Conservation (phyloP, 2,113 vertebrate species). For the Zootoca vivipara region DNA sequence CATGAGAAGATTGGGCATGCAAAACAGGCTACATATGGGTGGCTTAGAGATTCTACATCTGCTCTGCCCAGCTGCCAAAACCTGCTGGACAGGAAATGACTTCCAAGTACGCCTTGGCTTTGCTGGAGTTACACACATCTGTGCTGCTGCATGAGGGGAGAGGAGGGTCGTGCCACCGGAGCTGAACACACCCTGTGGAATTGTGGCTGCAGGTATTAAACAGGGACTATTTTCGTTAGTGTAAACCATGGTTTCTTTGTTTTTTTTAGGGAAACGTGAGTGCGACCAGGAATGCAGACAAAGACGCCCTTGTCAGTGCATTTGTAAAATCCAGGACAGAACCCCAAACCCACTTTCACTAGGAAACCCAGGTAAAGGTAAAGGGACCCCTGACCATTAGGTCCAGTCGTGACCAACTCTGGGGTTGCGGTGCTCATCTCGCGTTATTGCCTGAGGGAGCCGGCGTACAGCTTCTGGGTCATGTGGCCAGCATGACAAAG, state of each 20-base stretch:
- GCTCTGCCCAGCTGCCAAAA: neutral
- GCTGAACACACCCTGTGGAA: neutral
- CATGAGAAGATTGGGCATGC: neutral
- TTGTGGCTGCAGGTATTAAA: neutral
- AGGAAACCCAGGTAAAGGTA: neutral
- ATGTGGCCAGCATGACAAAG: too few species aligned
- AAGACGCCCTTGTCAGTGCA: neutral
- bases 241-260: too few species aligned
- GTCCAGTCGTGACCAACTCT: too few species aligned
- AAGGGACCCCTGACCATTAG: too few species aligned
- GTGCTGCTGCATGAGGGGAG: neutral
- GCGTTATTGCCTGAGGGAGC: too few species aligned
- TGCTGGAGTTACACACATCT: neutral
- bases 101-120: neutral
- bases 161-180: neutral
- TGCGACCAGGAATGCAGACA: neutral
- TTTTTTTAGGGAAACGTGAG: neutral
- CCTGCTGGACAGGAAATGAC: neutral
- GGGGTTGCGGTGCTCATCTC: too few species aligned
- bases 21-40: neutral
- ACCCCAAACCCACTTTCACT: neutral
- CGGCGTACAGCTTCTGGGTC: too few species aligned
- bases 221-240: neutral
- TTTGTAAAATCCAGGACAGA: neutral
- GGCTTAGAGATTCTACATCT: neutral